These are phyloP conservation scores for Drosophila multiciliata DNA, from an alignment of 2,888 invertebrate genomes.

Conservation along the genomic window DNA sequence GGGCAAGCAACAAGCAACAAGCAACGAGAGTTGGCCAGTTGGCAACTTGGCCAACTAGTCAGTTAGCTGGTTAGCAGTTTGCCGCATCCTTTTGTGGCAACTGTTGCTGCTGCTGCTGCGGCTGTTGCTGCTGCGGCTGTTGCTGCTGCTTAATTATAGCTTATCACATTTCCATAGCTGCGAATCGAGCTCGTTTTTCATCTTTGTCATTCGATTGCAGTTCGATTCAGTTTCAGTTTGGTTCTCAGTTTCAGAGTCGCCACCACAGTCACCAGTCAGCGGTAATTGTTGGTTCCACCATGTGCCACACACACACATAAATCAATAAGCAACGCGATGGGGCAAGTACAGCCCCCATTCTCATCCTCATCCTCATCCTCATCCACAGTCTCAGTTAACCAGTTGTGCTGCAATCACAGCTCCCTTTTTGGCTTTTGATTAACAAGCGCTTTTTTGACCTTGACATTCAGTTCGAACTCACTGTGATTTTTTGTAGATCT, in stretches of 20 bases:
- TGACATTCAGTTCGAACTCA: slow-evolving; percentile 58
- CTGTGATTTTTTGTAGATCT: slow-evolving; percentile 13
- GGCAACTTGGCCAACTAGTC: slow-evolving; percentile 1
- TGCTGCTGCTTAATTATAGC: slow-evolving; percentile 80
- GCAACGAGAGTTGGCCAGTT: not conserved
- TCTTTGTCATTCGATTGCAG: slow-evolving; percentile 71
- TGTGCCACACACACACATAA: slow-evolving; percentile 69
- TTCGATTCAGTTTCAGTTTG: slow-evolving; percentile 4
- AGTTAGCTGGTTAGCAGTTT: slow-evolving; percentile 13
- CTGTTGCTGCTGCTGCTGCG: slow-evolving; percentile 4
- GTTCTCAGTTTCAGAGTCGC: slow-evolving; percentile 6
- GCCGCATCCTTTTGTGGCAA: slow-evolving; percentile 52
- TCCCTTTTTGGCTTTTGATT: slow-evolving; percentile 5
- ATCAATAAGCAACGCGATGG: slow-evolving; percentile 61
- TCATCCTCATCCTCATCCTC: not conserved
- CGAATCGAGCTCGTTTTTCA: slow-evolving; percentile 81
- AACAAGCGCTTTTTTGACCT: slow-evolving; percentile 54
- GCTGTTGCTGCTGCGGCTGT: not conserved
- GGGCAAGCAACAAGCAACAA: not conserved
- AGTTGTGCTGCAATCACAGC: not conserved
- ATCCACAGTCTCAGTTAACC: not conserved
- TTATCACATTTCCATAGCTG: slow-evolving; percentile 83
- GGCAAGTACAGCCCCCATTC: slow-evolving; percentile 10
- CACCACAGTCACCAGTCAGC: slow-evolving; percentile 1
- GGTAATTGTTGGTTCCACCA: slow-evolving; percentile 75